A percentile compares a stretch with the other conserved stretches of the same genome.
Evolutionary conservation across 2,113 vertebrate genomes (phyloP).

Genomic region (Progne subis): DNA sequence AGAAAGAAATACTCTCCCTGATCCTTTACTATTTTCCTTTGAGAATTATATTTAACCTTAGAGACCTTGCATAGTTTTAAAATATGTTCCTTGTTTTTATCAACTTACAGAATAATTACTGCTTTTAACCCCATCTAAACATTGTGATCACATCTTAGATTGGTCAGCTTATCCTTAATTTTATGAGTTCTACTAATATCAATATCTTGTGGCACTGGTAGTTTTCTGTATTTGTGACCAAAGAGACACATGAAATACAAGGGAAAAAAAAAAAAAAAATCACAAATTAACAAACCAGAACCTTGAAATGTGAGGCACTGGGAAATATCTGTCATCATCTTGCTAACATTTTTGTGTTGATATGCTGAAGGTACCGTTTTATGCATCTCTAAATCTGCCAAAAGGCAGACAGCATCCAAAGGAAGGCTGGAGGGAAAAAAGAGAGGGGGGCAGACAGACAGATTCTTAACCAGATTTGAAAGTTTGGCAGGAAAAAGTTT

Average conservation of each 20-base stretch:
- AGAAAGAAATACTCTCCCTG: neutral
- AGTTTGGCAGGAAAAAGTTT: slow-evolving; percentile 35
- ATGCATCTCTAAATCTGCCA: neutral
- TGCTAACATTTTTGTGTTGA: neutral
- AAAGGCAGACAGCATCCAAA: neutral
- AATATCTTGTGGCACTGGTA: slow-evolving; percentile 12
- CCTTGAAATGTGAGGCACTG: neutral
- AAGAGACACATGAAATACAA: slow-evolving; percentile 19
- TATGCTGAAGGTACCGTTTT: neutral
- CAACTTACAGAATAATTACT: neutral
- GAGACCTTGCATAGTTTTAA: neutral
- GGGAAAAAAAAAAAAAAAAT: neutral
- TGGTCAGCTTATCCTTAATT: slow-evolving; percentile 24
- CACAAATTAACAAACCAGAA: neutral
- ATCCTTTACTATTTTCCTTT: neutral
- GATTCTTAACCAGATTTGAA: slow-evolving; percentile 25
- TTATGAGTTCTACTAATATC: slow-evolving; percentile 26
- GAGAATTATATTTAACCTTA: neutral
- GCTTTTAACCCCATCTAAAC: slow-evolving; percentile 59
- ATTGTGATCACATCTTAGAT: neutral
- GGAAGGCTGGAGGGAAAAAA: neutral
- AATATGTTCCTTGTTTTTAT: neutral
- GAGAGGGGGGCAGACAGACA: neutral
- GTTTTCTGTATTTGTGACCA: slow-evolving; percentile 35
- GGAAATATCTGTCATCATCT: neutral